These are phyloP conservation scores for Melospiza georgiana DNA, from an alignment of 2,113 vertebrate species.

Conservation along the genomic window DNA sequence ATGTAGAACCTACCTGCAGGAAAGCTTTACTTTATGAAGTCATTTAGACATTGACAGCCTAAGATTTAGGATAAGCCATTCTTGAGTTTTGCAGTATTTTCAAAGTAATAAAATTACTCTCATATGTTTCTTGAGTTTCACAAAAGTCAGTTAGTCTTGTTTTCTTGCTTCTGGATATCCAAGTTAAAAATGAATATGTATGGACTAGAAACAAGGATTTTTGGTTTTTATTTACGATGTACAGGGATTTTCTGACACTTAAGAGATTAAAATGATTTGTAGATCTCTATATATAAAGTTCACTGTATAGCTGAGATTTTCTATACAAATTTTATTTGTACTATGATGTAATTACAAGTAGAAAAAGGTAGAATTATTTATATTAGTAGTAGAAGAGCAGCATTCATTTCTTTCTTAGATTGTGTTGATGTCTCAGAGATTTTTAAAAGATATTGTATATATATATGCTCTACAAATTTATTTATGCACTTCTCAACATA, in stretches of 20 bases:
- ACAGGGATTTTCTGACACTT: background rate
- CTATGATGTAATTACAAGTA: background rate
- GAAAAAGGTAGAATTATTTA: constrained; percentile 16
- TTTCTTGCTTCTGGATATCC: background rate
- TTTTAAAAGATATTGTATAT: background rate
- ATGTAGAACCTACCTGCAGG: background rate
- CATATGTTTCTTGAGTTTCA: background rate
- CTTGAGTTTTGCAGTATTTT: constrained; percentile 13
- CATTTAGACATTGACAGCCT: constrained; percentile 15
- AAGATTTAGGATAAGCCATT: background rate
- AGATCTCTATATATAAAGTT: background rate
- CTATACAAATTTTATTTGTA: background rate
- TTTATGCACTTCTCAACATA: background rate
- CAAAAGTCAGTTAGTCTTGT: background rate
- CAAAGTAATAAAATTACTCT: constrained; percentile 26
- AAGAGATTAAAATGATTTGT: constrained; percentile 20
- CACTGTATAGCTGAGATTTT: background rate
- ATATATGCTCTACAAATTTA: background rate
- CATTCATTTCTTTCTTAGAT: background rate
- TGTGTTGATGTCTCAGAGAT: background rate
- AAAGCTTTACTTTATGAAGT: constrained; percentile 13
- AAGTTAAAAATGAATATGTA: constrained; percentile 15
- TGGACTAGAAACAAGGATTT: background rate
- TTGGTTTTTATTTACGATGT: background rate
- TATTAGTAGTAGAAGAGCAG: background rate